These are phyloP conservation scores for Fabriciana adippe DNA, from an alignment of 2,888 invertebrate genomes.

Conservation along the genomic window DNA sequence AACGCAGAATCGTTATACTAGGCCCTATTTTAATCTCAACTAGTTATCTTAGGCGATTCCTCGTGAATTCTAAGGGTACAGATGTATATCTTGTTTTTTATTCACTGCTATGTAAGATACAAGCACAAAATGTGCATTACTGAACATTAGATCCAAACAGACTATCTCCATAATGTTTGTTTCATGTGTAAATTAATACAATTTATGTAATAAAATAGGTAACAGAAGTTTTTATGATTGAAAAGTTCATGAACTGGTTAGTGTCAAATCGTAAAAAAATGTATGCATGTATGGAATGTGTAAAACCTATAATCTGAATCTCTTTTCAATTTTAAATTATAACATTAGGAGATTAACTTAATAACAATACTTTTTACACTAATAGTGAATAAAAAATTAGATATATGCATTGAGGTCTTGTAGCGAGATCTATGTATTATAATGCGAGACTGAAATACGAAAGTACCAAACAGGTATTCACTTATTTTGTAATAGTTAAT, in stretches of 20 bases:
- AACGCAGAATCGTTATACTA: constrained; percentile 94
- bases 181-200: no score
- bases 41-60: constrained; percentile 54
- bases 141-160: neutral
- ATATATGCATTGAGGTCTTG: constrained; percentile 51
- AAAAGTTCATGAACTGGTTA: no score
- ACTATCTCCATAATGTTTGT: no score
- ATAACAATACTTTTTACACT: constrained; percentile 11
- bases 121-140: neutral
- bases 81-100: constrained; percentile 52
- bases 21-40: constrained; percentile 54
- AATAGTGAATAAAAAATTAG: constrained; percentile 58
- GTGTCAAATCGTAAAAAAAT: no score
- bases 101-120: constrained; percentile 48
- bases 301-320: no score
- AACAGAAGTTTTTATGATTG: no score
- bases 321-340: neutral
- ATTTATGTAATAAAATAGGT: no score
- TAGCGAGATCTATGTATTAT: constrained; percentile 53
- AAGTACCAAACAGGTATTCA: neutral
- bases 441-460: constrained; percentile 47
- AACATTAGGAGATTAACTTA: neutral
- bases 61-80: constrained; percentile 53
- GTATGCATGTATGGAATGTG: no score
- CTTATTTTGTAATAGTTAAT: neutral